Base-by-base conservation (phyloP, 2,888 invertebrate species). In the Meteorus colon region DNA sequence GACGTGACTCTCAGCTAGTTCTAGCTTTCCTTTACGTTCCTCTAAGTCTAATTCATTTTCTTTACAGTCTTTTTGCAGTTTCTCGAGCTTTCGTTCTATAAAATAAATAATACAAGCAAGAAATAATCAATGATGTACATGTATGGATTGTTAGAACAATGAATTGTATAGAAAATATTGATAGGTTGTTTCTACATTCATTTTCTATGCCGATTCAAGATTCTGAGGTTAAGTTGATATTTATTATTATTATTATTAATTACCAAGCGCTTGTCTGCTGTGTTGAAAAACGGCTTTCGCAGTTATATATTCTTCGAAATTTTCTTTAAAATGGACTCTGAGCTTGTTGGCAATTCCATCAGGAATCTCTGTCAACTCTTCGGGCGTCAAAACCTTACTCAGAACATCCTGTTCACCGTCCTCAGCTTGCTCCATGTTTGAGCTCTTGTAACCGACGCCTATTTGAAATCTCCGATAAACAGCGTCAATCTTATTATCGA, bases 271-370 rank as follows among this genome's bases (percentile, higher is more conserved):
- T 78, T 91, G 91, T 87, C 92, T 92, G 83, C 91, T 92, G 78
- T 93, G 92, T 90, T 95, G 95, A 78, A 94, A 93, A 41, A 95
- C 91, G 3, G 95, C 95, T 89, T 94, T 95, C 37, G 94, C 92
- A 74, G 94, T 94, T 83, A 95, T 91, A 81, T 93, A 93, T 87
- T 94, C 94, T 84, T 94, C 94, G 85, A 94, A 93, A 87, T 93
- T 93, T 75, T 92, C 91, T 67, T 91, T 91, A 71, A 93, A 91
- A 83, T 91, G 92, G 48, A 87, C 88, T 83, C 93, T 93, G 59
- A 96, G 90, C 90, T 95, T 95, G 81, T 91, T 89, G 34, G 90
- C 90, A 78, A 93, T 89, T 82, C 89, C 91, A 76, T 89, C 87
- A 74, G 93, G 92, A 77, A 93, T 90, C 81, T 90, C 90, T 67